phyloP scores from a whole-genome alignment of 2,888 invertebrate genomes.

The Lucinisca nassula region DNA sequence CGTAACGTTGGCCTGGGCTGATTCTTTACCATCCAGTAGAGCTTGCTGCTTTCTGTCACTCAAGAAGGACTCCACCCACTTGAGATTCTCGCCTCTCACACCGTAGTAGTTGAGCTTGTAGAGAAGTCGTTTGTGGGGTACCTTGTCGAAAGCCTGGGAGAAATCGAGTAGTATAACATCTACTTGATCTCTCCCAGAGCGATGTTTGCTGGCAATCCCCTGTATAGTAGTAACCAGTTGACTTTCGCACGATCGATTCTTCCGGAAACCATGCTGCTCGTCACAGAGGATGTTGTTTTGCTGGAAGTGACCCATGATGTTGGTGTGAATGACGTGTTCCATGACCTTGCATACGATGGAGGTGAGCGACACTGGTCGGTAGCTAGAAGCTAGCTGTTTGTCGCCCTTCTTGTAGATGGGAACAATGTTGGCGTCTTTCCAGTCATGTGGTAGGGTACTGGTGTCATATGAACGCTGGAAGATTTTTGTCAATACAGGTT shows the following conservation, averaged over 20 bases:
- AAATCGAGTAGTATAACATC: background rate
- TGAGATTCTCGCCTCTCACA: background rate
- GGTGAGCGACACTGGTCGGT: background rate
- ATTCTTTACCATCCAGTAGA: background rate
- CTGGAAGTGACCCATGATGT: background rate
- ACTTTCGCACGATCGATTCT: background rate
- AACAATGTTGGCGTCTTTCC: background rate
- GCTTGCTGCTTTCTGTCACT: background rate
- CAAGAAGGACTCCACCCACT: background rate
- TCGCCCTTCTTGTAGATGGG: background rate
- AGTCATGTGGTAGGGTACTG: background rate
- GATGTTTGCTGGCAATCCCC: background rate
- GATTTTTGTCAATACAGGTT: too few species aligned
- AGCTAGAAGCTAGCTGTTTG: background rate
- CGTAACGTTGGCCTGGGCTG: background rate
- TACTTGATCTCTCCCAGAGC: background rate
- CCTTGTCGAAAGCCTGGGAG: background rate
- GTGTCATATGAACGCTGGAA: too few species aligned
- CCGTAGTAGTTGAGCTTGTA: conserved; percentile 10
- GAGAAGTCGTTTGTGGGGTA: background rate
- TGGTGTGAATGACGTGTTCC: background rate
- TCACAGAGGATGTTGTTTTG: background rate
- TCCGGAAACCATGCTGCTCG: background rate
- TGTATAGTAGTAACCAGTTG: background rate
- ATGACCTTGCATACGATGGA: background rate